phyloP scores from a whole-genome alignment of 2,797 vertebrate species.

The Microctenopoma stevenorrisi region DNA sequence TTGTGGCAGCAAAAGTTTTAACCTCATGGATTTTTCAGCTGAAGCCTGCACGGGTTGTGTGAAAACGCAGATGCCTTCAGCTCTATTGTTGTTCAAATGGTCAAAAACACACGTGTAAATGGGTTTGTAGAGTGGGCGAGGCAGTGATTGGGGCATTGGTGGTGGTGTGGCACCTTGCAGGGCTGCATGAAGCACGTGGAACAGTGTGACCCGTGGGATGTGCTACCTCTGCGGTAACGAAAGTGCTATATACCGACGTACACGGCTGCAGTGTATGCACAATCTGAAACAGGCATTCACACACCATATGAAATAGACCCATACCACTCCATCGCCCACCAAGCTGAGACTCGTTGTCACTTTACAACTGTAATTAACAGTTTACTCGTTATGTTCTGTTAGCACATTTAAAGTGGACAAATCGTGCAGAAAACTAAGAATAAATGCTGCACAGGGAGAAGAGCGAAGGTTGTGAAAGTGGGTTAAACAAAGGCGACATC shows the following conservation, averaged over 20 bases:
- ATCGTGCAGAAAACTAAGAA: not conserved
- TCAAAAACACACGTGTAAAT: not conserved
- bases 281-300: not conserved
- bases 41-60: no score
- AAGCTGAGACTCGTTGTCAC: not conserved
- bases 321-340: constrained; percentile 38
- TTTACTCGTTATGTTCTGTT: not conserved
- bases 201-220: constrained; percentile 15
- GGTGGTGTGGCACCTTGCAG: not conserved
- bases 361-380: not conserved
- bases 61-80: not conserved
- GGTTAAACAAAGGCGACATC: constrained; percentile 20
- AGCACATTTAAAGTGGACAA: not conserved
- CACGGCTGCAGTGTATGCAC: not conserved
- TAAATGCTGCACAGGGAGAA: not conserved
- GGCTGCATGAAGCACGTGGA: not conserved
- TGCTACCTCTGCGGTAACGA: constrained; percentile 50
- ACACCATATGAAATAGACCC: not conserved
- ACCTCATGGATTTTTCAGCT: not conserved
- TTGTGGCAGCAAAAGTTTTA: not conserved
- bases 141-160: not conserved
- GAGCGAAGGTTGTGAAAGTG: not conserved
- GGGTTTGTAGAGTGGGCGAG: not conserved
- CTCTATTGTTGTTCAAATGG: not conserved
- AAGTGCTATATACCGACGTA: constrained; percentile 24